Evolutionary conservation across 2,888 invertebrate species (phyloP).

Genomic region (Ophioninae sp.): DNA sequence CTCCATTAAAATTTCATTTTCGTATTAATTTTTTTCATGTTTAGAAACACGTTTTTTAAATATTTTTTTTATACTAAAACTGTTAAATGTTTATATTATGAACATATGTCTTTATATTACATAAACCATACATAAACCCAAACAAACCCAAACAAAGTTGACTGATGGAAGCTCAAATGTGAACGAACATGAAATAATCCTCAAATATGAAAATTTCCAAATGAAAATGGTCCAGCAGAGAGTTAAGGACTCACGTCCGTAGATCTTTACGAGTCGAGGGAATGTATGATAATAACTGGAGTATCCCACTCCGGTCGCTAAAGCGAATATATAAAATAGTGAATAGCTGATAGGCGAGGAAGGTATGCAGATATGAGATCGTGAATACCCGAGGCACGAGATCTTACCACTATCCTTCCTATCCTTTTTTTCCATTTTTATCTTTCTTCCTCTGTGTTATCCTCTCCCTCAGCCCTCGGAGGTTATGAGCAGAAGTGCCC

Average conservation of each 20-base stretch:
- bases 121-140: too few relatives aligned
- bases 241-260: background rate
- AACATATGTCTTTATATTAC: too few relatives aligned
- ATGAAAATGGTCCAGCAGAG: slow-evolving; percentile 4
- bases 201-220: background rate
- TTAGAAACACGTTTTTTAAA: too few relatives aligned
- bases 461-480: background rate
- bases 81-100: too few relatives aligned
- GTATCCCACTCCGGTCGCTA: background rate
- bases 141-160: too few relatives aligned
- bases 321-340: slow-evolving; percentile 48
- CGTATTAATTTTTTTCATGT: too few relatives aligned
- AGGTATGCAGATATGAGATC: slow-evolving; percentile 52
- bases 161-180: too few relatives aligned
- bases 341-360: slow-evolving; percentile 13
- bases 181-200: background rate
- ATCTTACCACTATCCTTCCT: background rate
- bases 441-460: background rate
- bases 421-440: slow-evolving; percentile 5
- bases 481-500: slow-evolving; percentile 13
- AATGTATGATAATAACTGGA: background rate
- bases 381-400: slow-evolving; percentile 37
- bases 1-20: too few relatives aligned
- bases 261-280: slow-evolving; percentile 14
- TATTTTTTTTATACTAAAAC: too few relatives aligned